phyloP scores from a whole-genome alignment of 2,797 vertebrate genomes.

The Lerista edwardsae region DNA sequence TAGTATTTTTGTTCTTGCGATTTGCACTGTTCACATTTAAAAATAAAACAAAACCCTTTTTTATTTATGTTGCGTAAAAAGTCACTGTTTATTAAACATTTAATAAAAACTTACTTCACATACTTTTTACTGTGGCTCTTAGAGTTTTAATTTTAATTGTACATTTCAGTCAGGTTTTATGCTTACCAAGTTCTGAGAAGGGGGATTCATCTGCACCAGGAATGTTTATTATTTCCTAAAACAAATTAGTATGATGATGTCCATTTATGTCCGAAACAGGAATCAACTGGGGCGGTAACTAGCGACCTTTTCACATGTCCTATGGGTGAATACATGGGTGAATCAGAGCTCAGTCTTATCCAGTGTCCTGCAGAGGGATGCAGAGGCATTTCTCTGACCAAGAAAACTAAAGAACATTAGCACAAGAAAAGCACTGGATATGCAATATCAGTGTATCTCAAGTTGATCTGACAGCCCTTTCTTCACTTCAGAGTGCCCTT shows the following conservation, averaged over 20 bases:
- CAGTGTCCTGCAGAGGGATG: no score
- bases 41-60: background rate
- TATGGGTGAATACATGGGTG: no score
- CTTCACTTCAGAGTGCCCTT: no score
- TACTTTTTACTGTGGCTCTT: conserved; percentile 26
- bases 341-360: no score
- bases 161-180: conserved; percentile 48
- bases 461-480: no score
- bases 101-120: background rate
- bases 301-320: background rate
- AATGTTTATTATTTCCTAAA: conserved; percentile 42
- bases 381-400: no score
- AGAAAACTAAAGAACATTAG: no score
- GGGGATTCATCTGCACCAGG: background rate
- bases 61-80: conserved; percentile 12
- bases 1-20: background rate
- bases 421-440: no score
- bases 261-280: conserved; percentile 17
- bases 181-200: background rate
- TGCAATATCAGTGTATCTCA: no score
- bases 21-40: background rate
- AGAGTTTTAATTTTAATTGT: conserved; percentile 35
- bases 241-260: background rate
- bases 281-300: conserved; percentile 24
- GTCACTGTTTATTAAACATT: conserved; percentile 14